A percentile compares a stretch with the other conserved stretches of the same genome.
Evolutionary conservation across 2,797 vertebrate species (phyloP).

Genomic region (Falco naumanni): DNA sequence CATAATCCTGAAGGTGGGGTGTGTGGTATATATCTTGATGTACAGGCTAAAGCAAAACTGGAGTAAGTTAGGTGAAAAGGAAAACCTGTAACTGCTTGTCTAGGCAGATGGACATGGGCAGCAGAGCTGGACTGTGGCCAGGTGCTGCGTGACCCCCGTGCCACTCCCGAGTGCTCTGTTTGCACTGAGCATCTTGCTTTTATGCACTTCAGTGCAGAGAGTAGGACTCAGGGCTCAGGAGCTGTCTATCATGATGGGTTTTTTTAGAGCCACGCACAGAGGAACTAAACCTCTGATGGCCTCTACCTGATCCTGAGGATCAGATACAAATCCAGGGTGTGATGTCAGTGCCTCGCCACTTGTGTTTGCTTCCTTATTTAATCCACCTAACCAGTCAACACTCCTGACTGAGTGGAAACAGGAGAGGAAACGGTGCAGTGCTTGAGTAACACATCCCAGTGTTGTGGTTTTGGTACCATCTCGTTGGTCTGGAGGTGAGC

Average conservation of each 20-base stretch:
- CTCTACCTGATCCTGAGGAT: not conserved
- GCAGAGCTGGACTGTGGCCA: not conserved
- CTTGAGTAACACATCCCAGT: not conserved
- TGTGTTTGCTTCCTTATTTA: not conserved
- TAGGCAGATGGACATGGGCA: accelerated
- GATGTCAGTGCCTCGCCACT: not conserved
- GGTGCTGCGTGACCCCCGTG: not conserved
- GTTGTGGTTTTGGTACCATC: not conserved
- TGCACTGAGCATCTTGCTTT: not conserved
- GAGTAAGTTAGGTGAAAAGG: not conserved
- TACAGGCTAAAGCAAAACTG: not conserved
- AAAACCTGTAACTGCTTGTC: not conserved
- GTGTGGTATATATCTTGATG: not conserved
- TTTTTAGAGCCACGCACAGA: not conserved
- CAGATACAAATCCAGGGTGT: not conserved
- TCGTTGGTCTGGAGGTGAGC: not conserved
- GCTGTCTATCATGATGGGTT: not conserved
- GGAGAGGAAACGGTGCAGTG: not conserved
- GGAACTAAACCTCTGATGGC: not conserved
- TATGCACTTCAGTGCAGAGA: not conserved
- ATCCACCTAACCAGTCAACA: not conserved
- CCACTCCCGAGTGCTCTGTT: not conserved
- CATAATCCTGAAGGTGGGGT: accelerated
- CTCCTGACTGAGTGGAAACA: not conserved
- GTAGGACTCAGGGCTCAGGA: not conserved